phyloP scores from a whole-genome alignment of 2,888 invertebrate genomes.

The Eugnorisma glareosa region DNA sequence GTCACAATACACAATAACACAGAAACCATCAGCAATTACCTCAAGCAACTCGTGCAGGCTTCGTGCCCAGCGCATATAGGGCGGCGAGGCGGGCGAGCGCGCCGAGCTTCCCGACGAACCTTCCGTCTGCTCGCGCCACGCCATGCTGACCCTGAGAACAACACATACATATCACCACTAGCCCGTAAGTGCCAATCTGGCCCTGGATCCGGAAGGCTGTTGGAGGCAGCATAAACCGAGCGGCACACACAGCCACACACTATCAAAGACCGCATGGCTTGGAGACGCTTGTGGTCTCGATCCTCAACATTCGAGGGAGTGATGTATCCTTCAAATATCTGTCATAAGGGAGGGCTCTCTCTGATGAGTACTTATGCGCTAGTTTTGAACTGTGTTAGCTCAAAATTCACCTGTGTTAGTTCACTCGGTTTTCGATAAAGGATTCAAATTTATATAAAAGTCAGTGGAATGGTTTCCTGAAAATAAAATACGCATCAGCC shows the following conservation, averaged over 20 bases:
- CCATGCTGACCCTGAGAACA: conserved; percentile 77
- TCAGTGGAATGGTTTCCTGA: background rate
- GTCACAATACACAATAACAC: background rate
- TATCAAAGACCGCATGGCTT: background rate
- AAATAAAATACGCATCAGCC: background rate
- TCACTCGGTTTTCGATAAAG: background rate
- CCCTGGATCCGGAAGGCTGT: background rate
- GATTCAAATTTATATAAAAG: background rate
- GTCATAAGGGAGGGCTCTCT: background rate
- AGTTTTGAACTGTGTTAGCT: too few species aligned
- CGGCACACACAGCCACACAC: background rate
- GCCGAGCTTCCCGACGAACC: conserved; percentile 88
- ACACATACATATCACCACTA: background rate
- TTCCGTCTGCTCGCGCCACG: conserved; percentile 89
- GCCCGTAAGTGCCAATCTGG: background rate
- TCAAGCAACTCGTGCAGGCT: conserved; percentile 95
- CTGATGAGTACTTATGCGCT: background rate
- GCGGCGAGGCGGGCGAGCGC: conserved; percentile 90
- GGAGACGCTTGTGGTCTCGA: background rate
- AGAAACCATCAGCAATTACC: conserved; percentile 70
- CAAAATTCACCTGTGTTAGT: too few species aligned
- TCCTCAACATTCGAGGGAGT: background rate
- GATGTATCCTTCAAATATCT: background rate
- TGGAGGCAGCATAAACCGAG: background rate
- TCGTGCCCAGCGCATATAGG: conserved; percentile 97